Percentiles rank a stretch among this genome's conserved stretches.
Conservation (phyloP, 2,888 invertebrate genomes). For the Linyphia triangularis region DNA sequence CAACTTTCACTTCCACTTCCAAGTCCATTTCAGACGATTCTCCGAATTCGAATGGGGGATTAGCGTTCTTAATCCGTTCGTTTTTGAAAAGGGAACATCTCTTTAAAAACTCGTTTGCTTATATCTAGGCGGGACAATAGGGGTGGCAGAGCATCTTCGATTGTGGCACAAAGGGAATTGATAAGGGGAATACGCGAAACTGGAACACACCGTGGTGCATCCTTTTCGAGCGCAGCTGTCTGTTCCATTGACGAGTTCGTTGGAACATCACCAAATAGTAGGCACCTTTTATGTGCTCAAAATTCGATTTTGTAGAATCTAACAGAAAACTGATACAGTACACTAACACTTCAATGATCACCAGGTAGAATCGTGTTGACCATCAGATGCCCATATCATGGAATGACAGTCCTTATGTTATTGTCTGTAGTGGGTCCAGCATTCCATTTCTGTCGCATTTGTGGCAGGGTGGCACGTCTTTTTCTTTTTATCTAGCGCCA, state of each 20-base stretch:
- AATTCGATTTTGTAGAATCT: no score
- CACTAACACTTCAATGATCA: no score
- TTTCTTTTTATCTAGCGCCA: no score
- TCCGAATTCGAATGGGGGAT: constrained; percentile 61
- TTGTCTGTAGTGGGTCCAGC: no score
- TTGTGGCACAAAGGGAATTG: constrained; percentile 61
- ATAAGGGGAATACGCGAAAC: constrained; percentile 58
- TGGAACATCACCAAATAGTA: neutral
- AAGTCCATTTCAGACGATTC: constrained; percentile 72
- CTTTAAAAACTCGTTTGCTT: constrained; percentile 69
- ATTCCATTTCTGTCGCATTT: no score
- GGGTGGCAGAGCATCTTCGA: constrained; percentile 54
- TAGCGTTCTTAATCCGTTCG: constrained; percentile 68
- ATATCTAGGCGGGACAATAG: constrained; percentile 28
- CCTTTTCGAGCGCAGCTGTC: neutral
- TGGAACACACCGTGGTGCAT: constrained; percentile 25
- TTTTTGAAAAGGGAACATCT: constrained; percentile 33
- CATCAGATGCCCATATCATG: no score
- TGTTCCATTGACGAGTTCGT: neutral
- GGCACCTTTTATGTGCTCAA: neutral
- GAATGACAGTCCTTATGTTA: no score
- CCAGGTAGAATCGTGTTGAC: no score
- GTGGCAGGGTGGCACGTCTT: no score
- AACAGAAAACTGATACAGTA: no score
- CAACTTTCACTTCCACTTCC: constrained; percentile 72